Evolutionary conservation across 2,888 invertebrate genomes (phyloP).

Genomic region (Cistogaster globosa): DNA sequence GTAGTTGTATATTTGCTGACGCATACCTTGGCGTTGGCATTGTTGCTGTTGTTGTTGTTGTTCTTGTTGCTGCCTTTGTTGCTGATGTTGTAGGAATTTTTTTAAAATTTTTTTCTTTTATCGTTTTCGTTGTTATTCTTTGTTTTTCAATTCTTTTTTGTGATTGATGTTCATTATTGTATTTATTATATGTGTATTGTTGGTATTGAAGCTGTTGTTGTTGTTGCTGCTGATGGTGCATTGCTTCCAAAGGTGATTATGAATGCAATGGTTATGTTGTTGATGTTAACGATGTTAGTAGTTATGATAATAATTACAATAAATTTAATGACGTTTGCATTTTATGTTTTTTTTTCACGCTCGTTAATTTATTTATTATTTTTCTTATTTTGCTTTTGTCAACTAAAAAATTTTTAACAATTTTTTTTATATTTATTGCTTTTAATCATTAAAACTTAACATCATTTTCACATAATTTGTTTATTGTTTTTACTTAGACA

Average conservation of each 20-base stretch:
- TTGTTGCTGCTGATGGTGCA: conserved; percentile 40
- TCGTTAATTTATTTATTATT: conserved; percentile 12
- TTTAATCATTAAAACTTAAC: conserved; percentile 25
- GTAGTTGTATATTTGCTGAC: conserved; percentile 64
- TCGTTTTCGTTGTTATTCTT: conserved; percentile 71
- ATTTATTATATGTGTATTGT: conserved; percentile 23
- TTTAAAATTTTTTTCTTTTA: conserved; percentile 51
- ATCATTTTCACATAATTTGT: conserved; percentile 2
- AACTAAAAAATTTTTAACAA: conserved; percentile 47
- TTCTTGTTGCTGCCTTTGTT: conserved; percentile 56
- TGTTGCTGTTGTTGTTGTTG: conserved; percentile 64
- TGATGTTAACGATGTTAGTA: conserved; percentile 8
- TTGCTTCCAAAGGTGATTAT: conserved; percentile 39
- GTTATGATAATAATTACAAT: conserved; percentile 26
- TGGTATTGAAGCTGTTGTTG: conserved; percentile 17
- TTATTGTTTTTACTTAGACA: conserved; percentile 24
- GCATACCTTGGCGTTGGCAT: conserved; percentile 64
- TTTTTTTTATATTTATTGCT: conserved; percentile 42
- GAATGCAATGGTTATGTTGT: conserved; percentile 1
- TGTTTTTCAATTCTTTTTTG: conserved; percentile 69
- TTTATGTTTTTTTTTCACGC: conserved; percentile 47
- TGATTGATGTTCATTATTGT: conserved; percentile 53
- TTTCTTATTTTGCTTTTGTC: conserved; percentile 33
- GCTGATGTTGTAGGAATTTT: conserved; percentile 65
- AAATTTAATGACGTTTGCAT: conserved; percentile 56